A percentile compares a stretch with the other conserved stretches of the same genome.
These are phyloP conservation scores for Tetanocera ferruginea DNA, from an alignment of 2,888 invertebrate genomes.

Conservation along the genomic window DNA sequence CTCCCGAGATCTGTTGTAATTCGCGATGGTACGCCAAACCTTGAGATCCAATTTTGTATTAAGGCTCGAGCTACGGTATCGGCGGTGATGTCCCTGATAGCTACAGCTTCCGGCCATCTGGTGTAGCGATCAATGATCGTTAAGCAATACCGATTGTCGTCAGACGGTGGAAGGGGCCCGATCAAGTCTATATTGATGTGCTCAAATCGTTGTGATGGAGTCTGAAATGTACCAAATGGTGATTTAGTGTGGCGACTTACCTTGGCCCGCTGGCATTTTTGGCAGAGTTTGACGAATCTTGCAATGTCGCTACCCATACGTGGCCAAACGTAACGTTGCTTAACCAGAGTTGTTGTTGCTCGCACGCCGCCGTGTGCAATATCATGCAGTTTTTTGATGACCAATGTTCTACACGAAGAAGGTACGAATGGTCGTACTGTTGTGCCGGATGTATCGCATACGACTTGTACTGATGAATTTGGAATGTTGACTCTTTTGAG, in stretches of 20 bases:
- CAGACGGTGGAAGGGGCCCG: neutral
- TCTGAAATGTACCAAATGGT: too few species aligned
- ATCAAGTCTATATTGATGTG: too few species aligned
- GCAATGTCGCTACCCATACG: conserved; percentile 15
- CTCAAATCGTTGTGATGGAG: conserved; percentile 47
- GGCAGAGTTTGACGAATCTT: conserved; percentile 17
- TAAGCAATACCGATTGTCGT: neutral
- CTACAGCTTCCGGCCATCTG: neutral
- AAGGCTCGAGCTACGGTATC: neutral
- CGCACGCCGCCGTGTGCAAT: neutral
- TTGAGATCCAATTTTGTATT: neutral
- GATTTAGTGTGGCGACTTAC: conserved; percentile 33
- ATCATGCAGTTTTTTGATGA: neutral
- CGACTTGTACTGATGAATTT: neutral
- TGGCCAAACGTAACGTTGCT: conserved; percentile 24
- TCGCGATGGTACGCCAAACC: conserved; percentile 27
- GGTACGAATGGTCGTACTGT: neutral
- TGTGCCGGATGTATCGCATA: neutral
- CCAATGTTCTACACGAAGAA: neutral
- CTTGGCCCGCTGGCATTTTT: conserved; percentile 28
- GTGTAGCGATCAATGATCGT: conserved; percentile 9
- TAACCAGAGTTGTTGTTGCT: conserved; percentile 5
- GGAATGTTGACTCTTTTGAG: neutral
- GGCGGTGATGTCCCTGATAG: neutral
- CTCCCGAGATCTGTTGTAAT: conserved; percentile 32